Percentiles rank a stretch among this genome's conserved stretches.
Conservation (phyloP, 2,113 vertebrate species). For the Zosterops lateralis region DNA sequence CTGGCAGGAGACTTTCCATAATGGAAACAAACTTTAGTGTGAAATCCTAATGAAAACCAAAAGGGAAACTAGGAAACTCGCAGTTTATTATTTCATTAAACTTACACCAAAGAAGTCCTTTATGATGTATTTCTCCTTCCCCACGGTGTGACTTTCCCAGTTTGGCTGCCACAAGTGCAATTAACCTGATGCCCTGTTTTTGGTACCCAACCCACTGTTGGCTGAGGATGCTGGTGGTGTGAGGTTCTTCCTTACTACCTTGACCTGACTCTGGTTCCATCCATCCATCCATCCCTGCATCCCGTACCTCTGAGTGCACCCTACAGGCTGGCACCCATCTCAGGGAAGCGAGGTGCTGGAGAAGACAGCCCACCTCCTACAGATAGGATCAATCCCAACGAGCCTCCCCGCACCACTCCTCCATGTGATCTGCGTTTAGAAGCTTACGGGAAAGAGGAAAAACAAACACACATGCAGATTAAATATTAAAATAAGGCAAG, state of each 20-base stretch:
- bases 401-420: neutral
- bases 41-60: neutral
- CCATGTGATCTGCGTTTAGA: neutral
- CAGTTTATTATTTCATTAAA: neutral
- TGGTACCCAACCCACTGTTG: neutral
- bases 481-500: neutral
- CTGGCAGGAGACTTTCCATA: neutral
- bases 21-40: neutral
- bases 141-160: neutral
- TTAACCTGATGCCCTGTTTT: neutral
- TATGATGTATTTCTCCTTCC: neutral
- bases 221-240: neutral
- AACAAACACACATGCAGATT: neutral
- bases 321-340: neutral
- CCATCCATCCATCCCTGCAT: neutral
- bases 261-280: neutral
- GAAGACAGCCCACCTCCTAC: neutral
- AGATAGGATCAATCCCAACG: neutral
- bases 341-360: neutral
- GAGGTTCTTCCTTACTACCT: neutral
- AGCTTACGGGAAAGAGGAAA: constrained; percentile 9
- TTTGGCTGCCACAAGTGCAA: neutral
- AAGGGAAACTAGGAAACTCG: neutral
- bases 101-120: neutral
- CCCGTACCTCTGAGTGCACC: neutral